Conservation (phyloP, 1,140 invertebrate genomes). For the Heterodera carotae region DNA sequence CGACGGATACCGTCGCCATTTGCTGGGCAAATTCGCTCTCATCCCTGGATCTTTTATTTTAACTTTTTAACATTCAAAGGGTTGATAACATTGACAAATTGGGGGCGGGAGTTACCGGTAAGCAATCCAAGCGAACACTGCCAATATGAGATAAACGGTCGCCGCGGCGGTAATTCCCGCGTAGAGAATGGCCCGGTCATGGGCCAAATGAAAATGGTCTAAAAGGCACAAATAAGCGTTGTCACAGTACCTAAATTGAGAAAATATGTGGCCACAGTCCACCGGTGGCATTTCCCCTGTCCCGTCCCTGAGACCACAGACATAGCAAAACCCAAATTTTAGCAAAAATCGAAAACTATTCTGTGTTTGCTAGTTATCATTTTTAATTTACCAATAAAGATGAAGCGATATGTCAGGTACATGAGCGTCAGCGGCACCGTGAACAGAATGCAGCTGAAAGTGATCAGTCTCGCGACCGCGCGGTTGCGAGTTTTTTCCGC, state of each 20-base stretch:
- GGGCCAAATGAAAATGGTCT: conserved; percentile 44
- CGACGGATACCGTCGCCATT: neutral
- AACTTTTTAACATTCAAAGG: neutral
- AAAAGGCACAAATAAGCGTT: no score
- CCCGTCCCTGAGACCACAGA: no score
- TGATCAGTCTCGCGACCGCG: conserved; percentile 43
- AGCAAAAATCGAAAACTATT: no score
- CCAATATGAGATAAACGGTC: conserved; percentile 44
- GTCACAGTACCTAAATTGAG: no score
- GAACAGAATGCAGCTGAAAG: conserved; percentile 44
- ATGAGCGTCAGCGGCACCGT: conserved; percentile 44
- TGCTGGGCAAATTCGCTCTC: neutral
- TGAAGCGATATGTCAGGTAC: conserved; percentile 43
- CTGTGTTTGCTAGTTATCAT: neutral
- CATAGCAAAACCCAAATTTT: no score
- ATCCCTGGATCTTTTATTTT: conserved; percentile 1
- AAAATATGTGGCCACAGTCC: no score
- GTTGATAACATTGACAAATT: neutral
- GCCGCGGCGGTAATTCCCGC: conserved; percentile 38
- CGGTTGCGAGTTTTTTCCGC: conserved; percentile 4
- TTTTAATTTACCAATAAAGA: conserved; percentile 38
- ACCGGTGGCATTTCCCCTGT: no score
- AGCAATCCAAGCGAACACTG: conserved; percentile 48
- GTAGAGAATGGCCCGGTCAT: conserved; percentile 45
- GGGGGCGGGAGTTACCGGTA: conserved; percentile 41